Percentiles rank a stretch among this genome's conserved stretches.
These are phyloP conservation scores for Amazona ochrocephala DNA, from an alignment of 2,797 vertebrate genomes.

Conservation along the genomic window DNA sequence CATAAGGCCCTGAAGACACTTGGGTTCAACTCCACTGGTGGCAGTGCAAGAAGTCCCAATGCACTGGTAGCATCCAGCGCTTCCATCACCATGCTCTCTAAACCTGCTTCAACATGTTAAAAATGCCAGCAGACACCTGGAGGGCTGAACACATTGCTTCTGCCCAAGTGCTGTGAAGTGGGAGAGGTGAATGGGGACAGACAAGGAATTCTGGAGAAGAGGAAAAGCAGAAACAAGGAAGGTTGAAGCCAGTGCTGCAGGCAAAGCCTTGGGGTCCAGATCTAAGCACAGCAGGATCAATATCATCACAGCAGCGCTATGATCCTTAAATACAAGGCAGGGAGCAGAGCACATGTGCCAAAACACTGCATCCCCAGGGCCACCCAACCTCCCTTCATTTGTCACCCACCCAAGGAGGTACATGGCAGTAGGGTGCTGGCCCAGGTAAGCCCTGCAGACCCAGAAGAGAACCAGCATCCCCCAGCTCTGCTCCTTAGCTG, in stretches of 20 bases:
- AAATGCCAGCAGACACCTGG: background rate
- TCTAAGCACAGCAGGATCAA: background rate
- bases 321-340: background rate
- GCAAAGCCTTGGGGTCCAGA: background rate
- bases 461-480: fast-evolving
- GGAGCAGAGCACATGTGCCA: fast-evolving
- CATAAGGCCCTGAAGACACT: fast-evolving
- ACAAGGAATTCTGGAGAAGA: fast-evolving
- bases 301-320: fast-evolving
- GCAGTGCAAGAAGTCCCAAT: background rate
- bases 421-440: fast-evolving
- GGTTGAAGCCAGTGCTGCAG: background rate
- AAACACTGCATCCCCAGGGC: fast-evolving
- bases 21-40: background rate
- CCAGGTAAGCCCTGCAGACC: background rate
- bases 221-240: background rate
- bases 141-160: background rate
- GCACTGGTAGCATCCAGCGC: background rate
- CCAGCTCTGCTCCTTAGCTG: fast-evolving
- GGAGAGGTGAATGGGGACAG: background rate
- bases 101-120: background rate
- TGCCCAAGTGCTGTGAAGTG: background rate
- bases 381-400: background rate
- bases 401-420: background rate
- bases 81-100: background rate